Percentiles rank a stretch among this genome's conserved stretches.
Evolutionary conservation across 2,797 vertebrate species (phyloP).

Genomic region (Gouania willdenowi): DNA sequence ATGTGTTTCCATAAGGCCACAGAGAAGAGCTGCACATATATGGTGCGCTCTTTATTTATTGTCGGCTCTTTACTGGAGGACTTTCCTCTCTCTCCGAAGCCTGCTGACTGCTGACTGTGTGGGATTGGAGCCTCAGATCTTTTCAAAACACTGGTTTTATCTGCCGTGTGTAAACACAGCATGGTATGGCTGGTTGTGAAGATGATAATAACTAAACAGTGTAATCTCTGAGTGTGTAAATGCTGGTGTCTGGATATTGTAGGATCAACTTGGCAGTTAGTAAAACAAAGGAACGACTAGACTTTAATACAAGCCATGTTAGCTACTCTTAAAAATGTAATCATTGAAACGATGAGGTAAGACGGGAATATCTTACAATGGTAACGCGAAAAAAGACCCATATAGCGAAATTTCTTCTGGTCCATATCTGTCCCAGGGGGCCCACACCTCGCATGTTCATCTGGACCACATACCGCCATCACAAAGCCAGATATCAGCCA

Average conservation of each 20-base stretch:
- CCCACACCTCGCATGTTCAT: no score
- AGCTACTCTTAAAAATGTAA: no score
- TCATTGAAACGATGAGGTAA: no score
- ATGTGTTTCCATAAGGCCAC: conserved; percentile 76
- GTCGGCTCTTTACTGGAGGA: conserved; percentile 49
- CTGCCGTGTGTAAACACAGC: conserved; percentile 10
- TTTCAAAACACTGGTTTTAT: conserved; percentile 17
- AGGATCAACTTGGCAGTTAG: conserved; percentile 44
- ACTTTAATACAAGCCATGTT: no score
- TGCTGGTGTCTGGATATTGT: conserved; percentile 51
- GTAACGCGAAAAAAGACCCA: no score
- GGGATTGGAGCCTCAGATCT: conserved; percentile 12
- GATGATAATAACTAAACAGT: conserved; percentile 17
- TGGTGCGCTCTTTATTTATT: conserved; percentile 74
- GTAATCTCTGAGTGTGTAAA: conserved; percentile 37
- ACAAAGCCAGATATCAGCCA: no score
- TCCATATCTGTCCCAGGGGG: no score
- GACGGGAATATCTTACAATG: no score
- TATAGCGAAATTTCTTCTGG: no score
- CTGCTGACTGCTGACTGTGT: conserved; percentile 11
- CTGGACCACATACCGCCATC: no score
- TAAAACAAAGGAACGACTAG: conserved; percentile 30
- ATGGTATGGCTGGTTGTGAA: neutral
- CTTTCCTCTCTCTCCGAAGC: conserved; percentile 30
- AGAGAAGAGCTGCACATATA: conserved; percentile 76